Percentiles rank a stretch among this genome's conserved stretches.
phyloP scores from a whole-genome alignment of 2,113 vertebrate species.

The Dendrocopos noguchii region DNA sequence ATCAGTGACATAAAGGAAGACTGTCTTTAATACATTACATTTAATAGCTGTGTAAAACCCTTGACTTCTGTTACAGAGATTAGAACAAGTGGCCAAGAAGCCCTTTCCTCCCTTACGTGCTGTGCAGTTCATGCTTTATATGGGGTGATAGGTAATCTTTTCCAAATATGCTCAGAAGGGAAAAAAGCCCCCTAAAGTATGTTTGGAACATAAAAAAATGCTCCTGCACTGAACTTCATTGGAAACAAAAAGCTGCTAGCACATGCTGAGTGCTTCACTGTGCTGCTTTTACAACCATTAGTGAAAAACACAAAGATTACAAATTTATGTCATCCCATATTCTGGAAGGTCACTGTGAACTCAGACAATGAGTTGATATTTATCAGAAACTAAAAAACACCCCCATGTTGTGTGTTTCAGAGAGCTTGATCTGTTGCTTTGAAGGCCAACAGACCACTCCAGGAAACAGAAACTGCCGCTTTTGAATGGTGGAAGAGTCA shows the following conservation, averaged over 20 bases:
- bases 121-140: not conserved
- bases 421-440: not conserved
- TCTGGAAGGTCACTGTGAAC: not conserved
- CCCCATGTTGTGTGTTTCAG: accelerated
- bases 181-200: not conserved
- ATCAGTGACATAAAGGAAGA: not conserved
- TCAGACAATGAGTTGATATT: not conserved
- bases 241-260: not conserved
- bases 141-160: not conserved
- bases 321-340: not conserved
- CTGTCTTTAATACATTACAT: not conserved
- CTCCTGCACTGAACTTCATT: not conserved
- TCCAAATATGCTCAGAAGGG: not conserved
- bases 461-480: not conserved
- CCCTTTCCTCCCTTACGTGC: not conserved
- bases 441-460: not conserved
- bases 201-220: not conserved
- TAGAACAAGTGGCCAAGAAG: not conserved
- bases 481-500: not conserved
- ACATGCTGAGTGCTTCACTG: not conserved
- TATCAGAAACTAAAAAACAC: not conserved
- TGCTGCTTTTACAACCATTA: not conserved
- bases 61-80: not conserved
- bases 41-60: not conserved
- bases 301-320: not conserved